phyloP scores from a whole-genome alignment of 2,797 vertebrate species.

The Potorous gilbertii region DNA sequence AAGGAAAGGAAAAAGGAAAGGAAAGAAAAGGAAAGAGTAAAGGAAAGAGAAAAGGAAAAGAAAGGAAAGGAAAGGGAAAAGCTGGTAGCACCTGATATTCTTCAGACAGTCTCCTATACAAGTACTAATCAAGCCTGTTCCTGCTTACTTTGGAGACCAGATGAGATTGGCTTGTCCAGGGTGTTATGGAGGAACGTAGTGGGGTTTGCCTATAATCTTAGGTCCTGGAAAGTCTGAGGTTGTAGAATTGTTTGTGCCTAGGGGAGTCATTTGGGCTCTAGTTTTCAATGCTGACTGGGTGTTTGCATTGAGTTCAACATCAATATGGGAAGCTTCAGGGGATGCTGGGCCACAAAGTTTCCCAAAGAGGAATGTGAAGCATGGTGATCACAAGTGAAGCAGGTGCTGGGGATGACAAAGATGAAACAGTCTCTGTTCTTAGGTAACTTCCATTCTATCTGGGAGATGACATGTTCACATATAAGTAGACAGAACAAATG shows the following conservation, averaged over 20 bases:
- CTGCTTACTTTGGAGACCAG: not conserved
- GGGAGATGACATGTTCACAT: not conserved
- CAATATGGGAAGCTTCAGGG: not conserved
- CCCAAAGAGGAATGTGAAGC: not conserved
- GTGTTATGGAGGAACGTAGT: not conserved
- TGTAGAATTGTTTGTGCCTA: not conserved
- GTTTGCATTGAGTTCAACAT: not conserved
- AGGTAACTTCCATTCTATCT: not conserved
- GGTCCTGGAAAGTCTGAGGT: not conserved
- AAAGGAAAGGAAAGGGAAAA: not conserved
- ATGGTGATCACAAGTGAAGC: not conserved
- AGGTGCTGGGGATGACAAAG: not conserved
- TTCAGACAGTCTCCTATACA: not conserved
- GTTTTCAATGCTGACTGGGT: not conserved
- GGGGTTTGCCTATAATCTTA: not conserved
- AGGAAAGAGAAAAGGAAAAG: not conserved
- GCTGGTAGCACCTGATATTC: not conserved
- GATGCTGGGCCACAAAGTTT: not conserved
- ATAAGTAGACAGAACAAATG: not conserved
- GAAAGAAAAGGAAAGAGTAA: not conserved
- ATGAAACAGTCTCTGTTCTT: not conserved
- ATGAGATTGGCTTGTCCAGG: not conserved
- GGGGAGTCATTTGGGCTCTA: not conserved
- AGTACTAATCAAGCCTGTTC: not conserved
- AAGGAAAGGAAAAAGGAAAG: no score